A percentile compares a stretch with the other conserved stretches of the same genome.
Conservation (phyloP, 2,888 invertebrate species). For the Unio pictorum region DNA sequence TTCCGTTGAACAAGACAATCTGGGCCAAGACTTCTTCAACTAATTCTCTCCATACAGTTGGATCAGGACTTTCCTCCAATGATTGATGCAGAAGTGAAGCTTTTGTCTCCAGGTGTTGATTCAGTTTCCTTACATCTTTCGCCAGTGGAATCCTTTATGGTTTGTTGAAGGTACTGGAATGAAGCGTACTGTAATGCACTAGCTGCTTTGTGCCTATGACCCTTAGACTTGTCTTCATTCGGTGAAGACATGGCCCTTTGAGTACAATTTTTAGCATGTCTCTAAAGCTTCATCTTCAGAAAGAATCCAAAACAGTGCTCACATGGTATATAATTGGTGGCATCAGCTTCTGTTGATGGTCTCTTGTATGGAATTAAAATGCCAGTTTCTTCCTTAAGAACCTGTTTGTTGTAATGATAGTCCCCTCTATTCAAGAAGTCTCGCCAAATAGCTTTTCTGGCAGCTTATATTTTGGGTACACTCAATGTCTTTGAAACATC, state of each 20-base stretch:
- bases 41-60: slow-evolving; percentile 1
- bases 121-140: slow-evolving; percentile 9
- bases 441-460: no score
- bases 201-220: no score
- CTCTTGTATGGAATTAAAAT: slow-evolving; percentile 9
- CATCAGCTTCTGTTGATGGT: neutral
- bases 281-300: neutral
- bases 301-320: neutral
- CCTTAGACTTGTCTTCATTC: no score
- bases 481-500: no score
- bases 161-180: slow-evolving; percentile 6
- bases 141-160: slow-evolving; percentile 9
- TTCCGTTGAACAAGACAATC: slow-evolving; percentile 16
- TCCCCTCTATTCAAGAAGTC: neutral
- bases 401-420: neutral
- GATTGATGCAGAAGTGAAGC: no score
- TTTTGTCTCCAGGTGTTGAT: slow-evolving; percentile 3
- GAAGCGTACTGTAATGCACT: no score
- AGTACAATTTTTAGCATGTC: slow-evolving; percentile 2
- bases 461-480: no score
- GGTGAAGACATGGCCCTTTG: no score
- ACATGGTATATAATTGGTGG: neutral
- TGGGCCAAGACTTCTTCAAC: slow-evolving; percentile 8
- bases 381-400: neutral
- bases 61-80: no score